Evolutionary conservation across 2,797 vertebrate species (phyloP).

Genomic region (Xiphorhynchus erythropygius): DNA sequence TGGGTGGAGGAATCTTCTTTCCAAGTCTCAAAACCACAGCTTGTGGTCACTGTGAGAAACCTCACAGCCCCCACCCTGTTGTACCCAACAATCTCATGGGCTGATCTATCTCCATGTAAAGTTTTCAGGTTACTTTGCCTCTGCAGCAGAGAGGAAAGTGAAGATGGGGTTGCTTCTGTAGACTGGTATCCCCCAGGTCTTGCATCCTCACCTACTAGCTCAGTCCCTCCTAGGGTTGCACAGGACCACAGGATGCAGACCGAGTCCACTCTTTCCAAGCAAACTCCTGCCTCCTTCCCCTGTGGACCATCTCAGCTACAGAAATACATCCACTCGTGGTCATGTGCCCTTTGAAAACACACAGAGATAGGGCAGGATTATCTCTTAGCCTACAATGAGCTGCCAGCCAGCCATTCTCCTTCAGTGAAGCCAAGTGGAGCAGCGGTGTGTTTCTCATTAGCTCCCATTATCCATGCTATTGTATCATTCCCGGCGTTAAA

Average conservation of each 20-base stretch:
- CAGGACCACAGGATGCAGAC: not conserved
- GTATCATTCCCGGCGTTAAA: not conserved
- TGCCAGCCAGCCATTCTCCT: not conserved
- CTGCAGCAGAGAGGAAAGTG: not conserved
- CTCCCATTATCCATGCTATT: not conserved
- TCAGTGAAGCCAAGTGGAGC: not conserved
- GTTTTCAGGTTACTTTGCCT: not conserved
- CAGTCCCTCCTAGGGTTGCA: not conserved
- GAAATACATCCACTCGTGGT: not conserved
- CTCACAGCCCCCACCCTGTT: not conserved
- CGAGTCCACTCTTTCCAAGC: not conserved
- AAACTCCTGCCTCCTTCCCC: not conserved
- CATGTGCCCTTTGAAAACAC: not conserved
- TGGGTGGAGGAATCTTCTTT: not conserved
- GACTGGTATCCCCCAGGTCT: not conserved
- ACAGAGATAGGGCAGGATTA: not conserved
- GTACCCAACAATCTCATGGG: not conserved
- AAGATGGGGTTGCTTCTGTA: not conserved
- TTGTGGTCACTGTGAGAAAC: not conserved
- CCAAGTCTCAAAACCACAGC: not conserved
- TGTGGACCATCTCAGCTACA: not conserved
- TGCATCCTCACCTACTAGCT: not conserved
- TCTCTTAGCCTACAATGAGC: not conserved
- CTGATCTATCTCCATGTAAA: not conserved
- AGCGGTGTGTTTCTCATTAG: not conserved